Conservation (phyloP, 2,888 invertebrate genomes). For the Darwinula stevensoni region DNA sequence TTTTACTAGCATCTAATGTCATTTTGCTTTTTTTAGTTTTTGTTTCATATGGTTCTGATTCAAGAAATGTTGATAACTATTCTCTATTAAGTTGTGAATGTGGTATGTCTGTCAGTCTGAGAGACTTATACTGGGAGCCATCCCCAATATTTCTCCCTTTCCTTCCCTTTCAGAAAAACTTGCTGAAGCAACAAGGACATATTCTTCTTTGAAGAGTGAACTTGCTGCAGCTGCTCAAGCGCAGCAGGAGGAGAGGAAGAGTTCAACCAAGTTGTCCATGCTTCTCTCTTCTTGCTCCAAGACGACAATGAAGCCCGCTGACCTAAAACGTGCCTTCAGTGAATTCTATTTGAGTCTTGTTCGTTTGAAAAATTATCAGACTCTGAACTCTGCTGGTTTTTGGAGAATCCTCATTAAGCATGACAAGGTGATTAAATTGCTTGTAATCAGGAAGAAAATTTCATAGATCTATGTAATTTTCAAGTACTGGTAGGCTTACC, state of each 20-base stretch:
- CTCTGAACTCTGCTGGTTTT: conserved; percentile 92
- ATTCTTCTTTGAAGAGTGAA: conserved; percentile 62
- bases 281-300: neutral
- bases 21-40: too few relatives aligned
- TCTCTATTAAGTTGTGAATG: too few relatives aligned
- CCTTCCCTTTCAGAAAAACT: conserved; percentile 62
- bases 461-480: too few relatives aligned
- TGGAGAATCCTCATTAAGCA: conserved; percentile 97
- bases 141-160: too few relatives aligned
- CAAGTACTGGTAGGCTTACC: too few relatives aligned
- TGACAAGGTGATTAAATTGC: too few relatives aligned
- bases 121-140: too few relatives aligned
- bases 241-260: conserved; percentile 14
- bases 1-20: too few relatives aligned
- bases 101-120: too few relatives aligned
- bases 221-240: conserved; percentile 31
- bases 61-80: too few relatives aligned
- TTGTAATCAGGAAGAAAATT: too few relatives aligned
- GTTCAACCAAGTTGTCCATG: conserved; percentile 8
- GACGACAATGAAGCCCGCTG: neutral
- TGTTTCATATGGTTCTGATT: too few relatives aligned
- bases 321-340: conserved; percentile 75
- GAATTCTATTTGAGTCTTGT: conserved; percentile 94
- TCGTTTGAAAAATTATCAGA: conserved; percentile 89
- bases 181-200: conserved; percentile 87